Evolutionary conservation across 2,888 invertebrate genomes (phyloP).

Genomic region (Eremobia ochroleuca): DNA sequence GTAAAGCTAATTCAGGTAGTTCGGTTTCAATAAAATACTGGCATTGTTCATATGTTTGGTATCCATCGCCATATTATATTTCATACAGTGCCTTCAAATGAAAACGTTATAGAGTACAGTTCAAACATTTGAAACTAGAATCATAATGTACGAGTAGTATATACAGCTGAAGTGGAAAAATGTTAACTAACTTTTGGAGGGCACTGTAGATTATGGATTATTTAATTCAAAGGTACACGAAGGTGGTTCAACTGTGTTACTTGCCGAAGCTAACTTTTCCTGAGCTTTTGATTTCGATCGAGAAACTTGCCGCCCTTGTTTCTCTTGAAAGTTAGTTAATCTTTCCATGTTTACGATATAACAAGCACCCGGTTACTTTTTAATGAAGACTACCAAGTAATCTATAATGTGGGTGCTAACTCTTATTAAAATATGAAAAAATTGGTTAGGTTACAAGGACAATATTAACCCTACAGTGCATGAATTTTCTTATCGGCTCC

Average conservation of each 20-base stretch:
- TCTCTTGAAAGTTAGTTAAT: conserved; percentile 45
- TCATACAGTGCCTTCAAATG: no score
- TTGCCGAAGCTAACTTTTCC: conserved; percentile 61
- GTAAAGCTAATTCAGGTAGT: no score
- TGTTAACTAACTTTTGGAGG: no score
- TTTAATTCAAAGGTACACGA: conserved; percentile 7
- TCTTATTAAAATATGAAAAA: neutral
- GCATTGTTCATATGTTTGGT: neutral
- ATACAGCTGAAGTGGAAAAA: no score
- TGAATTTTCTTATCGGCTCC: no score
- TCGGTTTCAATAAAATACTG: no score
- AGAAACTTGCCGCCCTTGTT: conserved; percentile 66
- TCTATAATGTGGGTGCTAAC: conserved; percentile 14
- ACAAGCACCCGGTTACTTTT: conserved; percentile 16
- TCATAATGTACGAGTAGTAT: no score
- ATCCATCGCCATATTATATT: no score
- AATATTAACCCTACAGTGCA: no score
- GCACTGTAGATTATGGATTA: no score
- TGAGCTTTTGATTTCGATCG: conserved; percentile 68
- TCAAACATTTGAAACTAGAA: no score
- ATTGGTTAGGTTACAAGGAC: neutral
- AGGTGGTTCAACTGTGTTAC: conserved; percentile 56
- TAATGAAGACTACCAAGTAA: conserved; percentile 26
- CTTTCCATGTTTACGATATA: conserved; percentile 42
- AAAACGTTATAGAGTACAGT: no score